Percentiles rank a stretch among this genome's conserved stretches.
Evolutionary conservation across 2,113 vertebrate genomes (phyloP).

Genomic region (Raphicerus campestris): DNA sequence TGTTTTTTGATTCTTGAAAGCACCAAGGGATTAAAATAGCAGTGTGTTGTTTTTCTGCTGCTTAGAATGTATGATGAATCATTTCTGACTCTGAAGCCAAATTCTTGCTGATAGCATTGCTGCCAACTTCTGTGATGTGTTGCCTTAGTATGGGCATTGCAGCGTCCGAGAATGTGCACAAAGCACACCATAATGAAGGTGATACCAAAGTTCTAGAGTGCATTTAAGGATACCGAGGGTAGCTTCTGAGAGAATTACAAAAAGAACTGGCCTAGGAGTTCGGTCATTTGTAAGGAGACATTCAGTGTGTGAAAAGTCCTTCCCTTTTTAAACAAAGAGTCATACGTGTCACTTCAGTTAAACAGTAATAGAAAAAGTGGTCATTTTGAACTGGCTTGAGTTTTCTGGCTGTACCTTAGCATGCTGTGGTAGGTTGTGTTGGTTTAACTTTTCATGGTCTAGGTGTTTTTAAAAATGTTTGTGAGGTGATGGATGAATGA

Average conservation of each 20-base stretch:
- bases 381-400: background rate
- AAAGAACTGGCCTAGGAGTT: background rate
- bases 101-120: conserved; percentile 79
- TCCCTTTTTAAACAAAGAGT: background rate
- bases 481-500: background rate
- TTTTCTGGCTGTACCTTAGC: background rate
- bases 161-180: conserved; percentile 62
- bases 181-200: conserved; percentile 40
- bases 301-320: background rate
- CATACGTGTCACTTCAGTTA: background rate
- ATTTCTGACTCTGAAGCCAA: conserved; percentile 78
- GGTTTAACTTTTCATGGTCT: conserved; percentile 16
- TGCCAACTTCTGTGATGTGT: conserved; percentile 75
- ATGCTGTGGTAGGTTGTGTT: background rate
- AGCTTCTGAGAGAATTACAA: background rate
- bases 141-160: conserved; percentile 82
- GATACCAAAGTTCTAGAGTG: conserved; percentile 40
- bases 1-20: conserved; percentile 46
- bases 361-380: background rate
- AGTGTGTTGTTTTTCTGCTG: conserved; percentile 75
- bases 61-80: conserved; percentile 81
- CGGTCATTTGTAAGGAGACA: background rate
- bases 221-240: conserved; percentile 7
- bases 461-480: conserved; percentile 7
- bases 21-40: conserved; percentile 76